A percentile compares a stretch with the other conserved stretches of the same genome.
phyloP scores from a whole-genome alignment of 1,140 invertebrate species.

The Leptinotarsa texana region DNA sequence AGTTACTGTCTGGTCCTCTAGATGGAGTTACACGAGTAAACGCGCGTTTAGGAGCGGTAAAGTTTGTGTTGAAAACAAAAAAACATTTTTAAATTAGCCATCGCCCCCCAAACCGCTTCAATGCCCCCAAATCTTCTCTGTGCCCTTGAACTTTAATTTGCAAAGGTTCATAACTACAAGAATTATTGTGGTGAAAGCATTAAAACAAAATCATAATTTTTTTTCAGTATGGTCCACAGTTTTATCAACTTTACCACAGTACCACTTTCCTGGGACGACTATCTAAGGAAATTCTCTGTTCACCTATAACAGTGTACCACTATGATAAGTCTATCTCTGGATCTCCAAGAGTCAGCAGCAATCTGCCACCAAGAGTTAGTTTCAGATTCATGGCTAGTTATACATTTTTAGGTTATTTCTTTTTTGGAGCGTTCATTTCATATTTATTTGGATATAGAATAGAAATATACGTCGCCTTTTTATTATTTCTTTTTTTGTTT shows the following conservation, averaged over 20 bases:
- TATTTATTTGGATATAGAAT: conserved; percentile 43
- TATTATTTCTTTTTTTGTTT: conserved; percentile 40
- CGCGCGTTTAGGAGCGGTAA: too few species aligned
- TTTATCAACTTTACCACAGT: conserved; percentile 65
- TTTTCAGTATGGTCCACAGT: conserved; percentile 68
- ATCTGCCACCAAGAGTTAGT: conserved; percentile 70
- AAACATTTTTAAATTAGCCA: too few species aligned
- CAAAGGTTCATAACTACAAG: neutral
- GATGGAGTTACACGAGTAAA: too few species aligned
- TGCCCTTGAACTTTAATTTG: neutral
- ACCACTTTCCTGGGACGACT: conserved; percentile 67
- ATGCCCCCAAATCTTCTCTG: too few species aligned
- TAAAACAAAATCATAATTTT: neutral
- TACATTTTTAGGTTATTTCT: conserved; percentile 58
- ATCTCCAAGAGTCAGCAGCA: conserved; percentile 59
- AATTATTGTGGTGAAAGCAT: neutral
- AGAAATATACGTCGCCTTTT: conserved; percentile 40
- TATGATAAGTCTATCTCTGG: conserved; percentile 64
- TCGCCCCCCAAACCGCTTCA: too few species aligned
- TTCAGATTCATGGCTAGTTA: conserved; percentile 71
- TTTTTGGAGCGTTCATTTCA: conserved; percentile 40
- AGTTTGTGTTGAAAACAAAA: too few species aligned
- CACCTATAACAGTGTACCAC: conserved; percentile 64
- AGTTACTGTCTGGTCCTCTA: too few species aligned
- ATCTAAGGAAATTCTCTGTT: conserved; percentile 65